Base-by-base conservation (phyloP, 1,140 invertebrate genomes). In the Acromyrmex charruanus region DNA sequence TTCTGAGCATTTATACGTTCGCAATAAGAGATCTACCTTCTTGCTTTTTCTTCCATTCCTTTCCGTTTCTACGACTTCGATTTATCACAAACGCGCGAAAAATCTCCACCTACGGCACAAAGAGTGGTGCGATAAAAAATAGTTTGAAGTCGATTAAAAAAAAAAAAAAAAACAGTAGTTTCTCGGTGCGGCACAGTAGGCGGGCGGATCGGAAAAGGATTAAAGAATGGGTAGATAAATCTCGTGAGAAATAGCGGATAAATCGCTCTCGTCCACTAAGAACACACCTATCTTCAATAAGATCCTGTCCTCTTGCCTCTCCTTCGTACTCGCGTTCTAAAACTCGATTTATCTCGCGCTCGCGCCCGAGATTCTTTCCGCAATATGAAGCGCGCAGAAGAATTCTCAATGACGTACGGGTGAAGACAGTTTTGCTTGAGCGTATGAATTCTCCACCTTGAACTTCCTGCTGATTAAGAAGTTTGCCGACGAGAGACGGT, bases 191-290 rank as follows among this genome's bases (percentile, higher is more conserved):
- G 35, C 44, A 6, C 35, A n/a, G 9, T 16, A 10, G 28, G 71
- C 51, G 75, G 35, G 28, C 28, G n/a, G 59, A 6, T 51, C n/a
- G 77, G 39, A 7, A 5, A 58, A 59, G 79, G 80, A 74, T 82
- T 72, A 82, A 74, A 82, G 53, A 82, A 82, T 49, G 80, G 80
- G 39, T 49, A 55, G 80, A 82, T 82, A 82, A 72, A 82, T 82
- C 66, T 59, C 53, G 68, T 59, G 80, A 82, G 68, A 74, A 82
- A 82, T 82, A 82, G 68, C 80, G 80, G 80, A 82, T 82, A 74
- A 82, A 82, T 82, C 68, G 68, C 53, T 35, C 53, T 74, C 68
- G 80, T 74, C 68, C 51, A 59, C 80, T 74, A 72, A 82, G 80
- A 68, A 82, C 65, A 55, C 66, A 82, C 51, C 53, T 82, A 82